A percentile compares a stretch with the other conserved stretches of the same genome.
These are phyloP conservation scores for Idaea biselata DNA, from an alignment of 2,888 invertebrate genomes.

Conservation along the genomic window DNA sequence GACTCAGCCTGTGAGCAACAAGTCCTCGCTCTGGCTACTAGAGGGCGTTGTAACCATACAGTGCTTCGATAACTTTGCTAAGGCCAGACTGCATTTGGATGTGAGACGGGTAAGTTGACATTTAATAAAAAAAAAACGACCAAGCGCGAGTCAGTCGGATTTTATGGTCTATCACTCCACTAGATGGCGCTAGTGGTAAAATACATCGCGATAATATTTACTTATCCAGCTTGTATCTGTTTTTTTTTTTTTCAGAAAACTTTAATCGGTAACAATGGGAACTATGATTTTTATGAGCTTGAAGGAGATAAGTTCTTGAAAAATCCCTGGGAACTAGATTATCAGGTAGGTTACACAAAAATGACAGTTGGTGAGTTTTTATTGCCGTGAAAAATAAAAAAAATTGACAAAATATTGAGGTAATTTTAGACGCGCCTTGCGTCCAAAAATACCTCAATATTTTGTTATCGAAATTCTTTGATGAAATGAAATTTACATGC, in stretches of 20 bases:
- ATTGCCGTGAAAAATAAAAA: too few species aligned
- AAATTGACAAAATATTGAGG: too few species aligned
- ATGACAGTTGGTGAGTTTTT: too few species aligned
- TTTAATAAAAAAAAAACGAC: too few species aligned
- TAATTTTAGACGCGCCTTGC: too few species aligned
- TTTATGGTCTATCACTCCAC: too few species aligned
- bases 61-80: slow-evolving; percentile 56
- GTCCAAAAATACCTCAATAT: too few species aligned
- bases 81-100: slow-evolving; percentile 49
- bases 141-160: too few species aligned
- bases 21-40: slow-evolving; percentile 57
- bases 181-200: too few species aligned
- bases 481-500: too few species aligned
- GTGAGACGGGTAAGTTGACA: slow-evolving; percentile 61
- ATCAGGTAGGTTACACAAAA: slow-evolving; percentile 50
- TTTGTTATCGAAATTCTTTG: too few species aligned
- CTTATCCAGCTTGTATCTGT: slow-evolving; percentile 8
- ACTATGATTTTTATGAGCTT: slow-evolving; percentile 38
- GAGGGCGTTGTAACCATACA: slow-evolving; percentile 51
- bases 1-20: slow-evolving; percentile 45
- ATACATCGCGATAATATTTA: too few species aligned
- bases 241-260: slow-evolving; percentile 43
- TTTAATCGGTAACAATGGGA: slow-evolving; percentile 47
- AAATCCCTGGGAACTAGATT: slow-evolving; percentile 65
- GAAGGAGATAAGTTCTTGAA: slow-evolving; percentile 46